These are phyloP conservation scores for Pseudomyrmex flavicornis DNA, from an alignment of 1,140 invertebrate species.

Conservation along the genomic window DNA sequence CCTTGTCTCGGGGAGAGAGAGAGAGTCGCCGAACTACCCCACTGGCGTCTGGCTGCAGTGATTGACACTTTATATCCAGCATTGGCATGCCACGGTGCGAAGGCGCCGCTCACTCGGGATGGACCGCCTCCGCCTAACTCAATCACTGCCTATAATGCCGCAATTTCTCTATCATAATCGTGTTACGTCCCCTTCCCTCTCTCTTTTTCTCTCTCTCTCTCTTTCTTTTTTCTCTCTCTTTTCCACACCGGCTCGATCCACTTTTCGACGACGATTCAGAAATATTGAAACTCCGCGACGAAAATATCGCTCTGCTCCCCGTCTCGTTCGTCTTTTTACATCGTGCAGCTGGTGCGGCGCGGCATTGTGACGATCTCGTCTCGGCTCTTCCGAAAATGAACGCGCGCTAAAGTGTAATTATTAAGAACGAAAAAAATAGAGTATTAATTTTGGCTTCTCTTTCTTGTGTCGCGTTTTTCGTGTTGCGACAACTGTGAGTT, in stretches of 20 bases:
- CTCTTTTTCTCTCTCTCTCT: no score
- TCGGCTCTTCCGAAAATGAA: not conserved
- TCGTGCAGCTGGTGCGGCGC: not conserved
- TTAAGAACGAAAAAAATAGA: not conserved
- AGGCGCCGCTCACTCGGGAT: slow-evolving; percentile 71
- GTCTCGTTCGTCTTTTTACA: slow-evolving; percentile 17
- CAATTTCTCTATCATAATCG: slow-evolving; percentile 84
- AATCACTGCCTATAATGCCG: slow-evolving; percentile 84
- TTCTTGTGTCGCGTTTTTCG: no score
- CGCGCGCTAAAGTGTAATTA: not conserved
- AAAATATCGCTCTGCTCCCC: not conserved
- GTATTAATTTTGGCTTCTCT: no score
- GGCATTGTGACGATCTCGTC: not conserved
- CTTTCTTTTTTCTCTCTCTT: no score
- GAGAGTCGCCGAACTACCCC: slow-evolving; percentile 62
- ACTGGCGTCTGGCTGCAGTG: slow-evolving; percentile 75
- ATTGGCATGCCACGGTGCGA: slow-evolving; percentile 75
- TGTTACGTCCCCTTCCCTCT: slow-evolving; percentile 75
- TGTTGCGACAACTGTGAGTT: no score
- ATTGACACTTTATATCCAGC: slow-evolving; percentile 83
- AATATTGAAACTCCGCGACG: slow-evolving; percentile 70
- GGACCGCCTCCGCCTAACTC: slow-evolving; percentile 80
- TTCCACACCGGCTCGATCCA: slow-evolving; percentile 60
- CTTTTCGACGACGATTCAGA: slow-evolving; percentile 71
- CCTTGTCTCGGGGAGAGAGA: slow-evolving; percentile 7